Percentiles rank a stretch among this genome's conserved stretches.
These are phyloP conservation scores for Bergia sp. DNA, from an alignment of 92 coral and sea anemone species.

Conservation along the genomic window DNA sequence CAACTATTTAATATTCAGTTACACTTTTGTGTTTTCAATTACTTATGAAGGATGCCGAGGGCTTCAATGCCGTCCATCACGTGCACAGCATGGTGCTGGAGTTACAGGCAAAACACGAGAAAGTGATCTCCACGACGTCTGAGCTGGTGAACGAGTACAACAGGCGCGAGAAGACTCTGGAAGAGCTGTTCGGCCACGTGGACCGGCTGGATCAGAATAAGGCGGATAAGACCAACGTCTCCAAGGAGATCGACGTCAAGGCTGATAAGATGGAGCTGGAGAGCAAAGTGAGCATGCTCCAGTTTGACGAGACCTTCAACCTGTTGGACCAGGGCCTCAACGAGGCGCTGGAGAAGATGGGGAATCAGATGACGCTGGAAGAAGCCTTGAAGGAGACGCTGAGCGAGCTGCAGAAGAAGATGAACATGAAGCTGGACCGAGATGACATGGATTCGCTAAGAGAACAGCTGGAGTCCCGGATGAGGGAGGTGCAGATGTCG, in stretches of 20 bases:
- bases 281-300: constrained; percentile 83
- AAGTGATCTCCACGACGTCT: constrained; percentile 74
- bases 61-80: constrained; percentile 95
- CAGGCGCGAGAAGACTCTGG: constrained; percentile 88
- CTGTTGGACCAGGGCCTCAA: constrained; percentile 92
- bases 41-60: constrained; percentile 82
- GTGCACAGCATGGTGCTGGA: constrained; percentile 95
- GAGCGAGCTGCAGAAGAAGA: constrained; percentile 78
- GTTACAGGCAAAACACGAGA: constrained; percentile 87
- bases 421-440: constrained; percentile 82
- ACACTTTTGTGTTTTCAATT: not conserved
- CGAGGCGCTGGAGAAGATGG: constrained; percentile 98
- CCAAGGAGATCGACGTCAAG: constrained; percentile 81
- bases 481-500: constrained; percentile 81
- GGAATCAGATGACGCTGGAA: constrained; percentile 85
- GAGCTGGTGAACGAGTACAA: constrained; percentile 95
- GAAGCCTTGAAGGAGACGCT: constrained; percentile 88
- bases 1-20: not conserved
- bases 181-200: constrained; percentile 62
- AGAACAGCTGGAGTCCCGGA: constrained; percentile 84
- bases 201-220: constrained; percentile 86
- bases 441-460: constrained; percentile 77
- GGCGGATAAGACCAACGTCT: constrained; percentile 90
- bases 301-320: constrained; percentile 90
- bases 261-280: constrained; percentile 93